These are phyloP conservation scores for Turritopsis rubra DNA, from an alignment of 30 jellyfish, hydroid and myxozoan species.

Conservation along the genomic window DNA sequence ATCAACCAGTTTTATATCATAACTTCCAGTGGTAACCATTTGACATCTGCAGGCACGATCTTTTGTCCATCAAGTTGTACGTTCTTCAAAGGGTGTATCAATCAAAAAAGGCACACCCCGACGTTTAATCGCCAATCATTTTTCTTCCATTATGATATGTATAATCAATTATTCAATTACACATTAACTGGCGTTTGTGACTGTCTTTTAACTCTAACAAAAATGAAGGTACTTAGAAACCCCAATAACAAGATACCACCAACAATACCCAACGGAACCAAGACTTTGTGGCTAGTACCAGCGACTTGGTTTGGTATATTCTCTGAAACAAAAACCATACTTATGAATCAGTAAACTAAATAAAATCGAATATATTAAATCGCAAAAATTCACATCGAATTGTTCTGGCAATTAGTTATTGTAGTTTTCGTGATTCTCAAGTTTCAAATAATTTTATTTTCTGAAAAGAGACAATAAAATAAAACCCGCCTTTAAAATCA, in stretches of 20 bases:
- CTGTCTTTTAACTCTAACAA: not conserved
- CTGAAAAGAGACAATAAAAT: no score
- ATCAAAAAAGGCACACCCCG: no score
- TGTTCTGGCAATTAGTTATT: no score
- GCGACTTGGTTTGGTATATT: not conserved
- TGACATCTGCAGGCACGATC: no score
- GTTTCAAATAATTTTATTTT: not conserved
- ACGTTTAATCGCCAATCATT: no score
- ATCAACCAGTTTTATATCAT: no score
- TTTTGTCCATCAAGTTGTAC: no score
- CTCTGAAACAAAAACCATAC: not conserved
- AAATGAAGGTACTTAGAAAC: not conserved
- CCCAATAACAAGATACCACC: not conserved
- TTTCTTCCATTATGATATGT: not conserved
- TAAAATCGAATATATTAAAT: not conserved
- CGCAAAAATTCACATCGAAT: not conserved
- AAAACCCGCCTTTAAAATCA: no score
- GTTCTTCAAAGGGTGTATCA: no score
- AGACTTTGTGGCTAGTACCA: not conserved
- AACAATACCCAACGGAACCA: not conserved
- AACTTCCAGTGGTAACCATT: no score
- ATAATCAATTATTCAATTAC: not conserved
- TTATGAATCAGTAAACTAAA: not conserved
- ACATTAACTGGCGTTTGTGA: not conserved
- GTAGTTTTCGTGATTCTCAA: not conserved